phyloP scores from a whole-genome alignment of 2,797 vertebrate species.

The Setipinna tenuifilis region DNA sequence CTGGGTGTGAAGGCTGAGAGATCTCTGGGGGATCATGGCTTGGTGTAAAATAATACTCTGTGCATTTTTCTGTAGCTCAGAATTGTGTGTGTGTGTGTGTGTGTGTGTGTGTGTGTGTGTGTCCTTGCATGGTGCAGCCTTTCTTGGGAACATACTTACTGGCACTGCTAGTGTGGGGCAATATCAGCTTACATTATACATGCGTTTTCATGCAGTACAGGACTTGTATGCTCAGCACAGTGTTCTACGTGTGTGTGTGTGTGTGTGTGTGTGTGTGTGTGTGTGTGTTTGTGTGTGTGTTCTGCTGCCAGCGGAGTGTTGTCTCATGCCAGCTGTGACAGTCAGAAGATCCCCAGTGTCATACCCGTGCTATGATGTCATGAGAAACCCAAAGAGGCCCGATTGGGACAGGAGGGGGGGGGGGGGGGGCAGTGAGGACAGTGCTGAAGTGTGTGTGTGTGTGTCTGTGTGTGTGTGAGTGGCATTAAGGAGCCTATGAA shows the following conservation, averaged over 20 bases:
- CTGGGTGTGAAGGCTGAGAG: conserved; percentile 24
- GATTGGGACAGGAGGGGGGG: conserved; percentile 20
- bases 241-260: conserved; percentile 6
- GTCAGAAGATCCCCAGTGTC: conserved; percentile 42
- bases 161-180: neutral
- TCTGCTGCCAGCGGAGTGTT: conserved; percentile 58
- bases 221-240: conserved; percentile 3
- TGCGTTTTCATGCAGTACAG: conserved; percentile 17
- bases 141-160: conserved; percentile 21
- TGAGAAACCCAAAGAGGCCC: conserved; percentile 18
- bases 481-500: neutral
- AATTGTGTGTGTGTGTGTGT: conserved; percentile 22
- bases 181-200: conserved; percentile 21
- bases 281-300: conserved; percentile 37
- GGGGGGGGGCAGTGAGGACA: too few relatives aligned
- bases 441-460: neutral
- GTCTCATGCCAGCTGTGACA: conserved; percentile 55
- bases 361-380: conserved; percentile 46
- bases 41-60: conserved; percentile 58
- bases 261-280: neutral
- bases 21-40: conserved; percentile 18
- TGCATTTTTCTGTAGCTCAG: neutral
- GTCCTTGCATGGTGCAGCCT: conserved; percentile 33
- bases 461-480: conserved; percentile 26
- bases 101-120: conserved; percentile 60